Base-by-base conservation (phyloP, 35 echinoderm and acorn worm species). In the Nesometra sesokonis region DNA sequence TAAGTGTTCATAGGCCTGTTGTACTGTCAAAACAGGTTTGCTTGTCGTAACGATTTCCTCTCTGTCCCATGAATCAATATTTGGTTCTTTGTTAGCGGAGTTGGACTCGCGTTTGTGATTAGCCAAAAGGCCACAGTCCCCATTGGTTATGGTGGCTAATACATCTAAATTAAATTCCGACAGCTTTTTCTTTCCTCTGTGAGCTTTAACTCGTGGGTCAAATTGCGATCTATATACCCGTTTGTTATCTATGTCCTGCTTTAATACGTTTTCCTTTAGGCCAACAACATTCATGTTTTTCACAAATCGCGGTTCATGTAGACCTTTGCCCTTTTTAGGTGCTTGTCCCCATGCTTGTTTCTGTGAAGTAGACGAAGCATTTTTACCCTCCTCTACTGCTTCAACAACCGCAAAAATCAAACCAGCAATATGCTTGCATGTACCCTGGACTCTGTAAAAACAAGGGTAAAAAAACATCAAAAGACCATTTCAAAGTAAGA, bases 61-160 rank as follows among this genome's bases (percentile, higher is more conserved):
- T n/a, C n/a, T n/a, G n/a, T n/a, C n/a, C n/a, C n/a, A n/a, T n/a
- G n/a, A n/a, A n/a, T n/a, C n/a, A n/a, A n/a, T n/a, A n/a, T n/a
- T n/a, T n/a, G n/a, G n/a, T n/a, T n/a, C n/a, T n/a, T n/a, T n/a
- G n/a, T n/a, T n/a, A n/a, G n/a, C n/a, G n/a, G n/a, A n/a, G n/a
- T n/a, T n/a, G n/a, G n/a, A n/a, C n/a, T n/a, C n/a, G n/a, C n/a
- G n/a, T n/a, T n/a, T n/a, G n/a, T n/a, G n/a, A n/a, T n/a, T n/a
- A n/a, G n/a, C n/a, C n/a, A n/a, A n/a, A n/a, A n/a, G n/a, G n/a
- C n/a, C n/a, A n/a, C n/a, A n/a, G n/a, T n/a, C n/a, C n/a, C 90
- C 90, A 87, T 88, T 84, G 5, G 90, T 91, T 13, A 87, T 87
- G 5, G 77, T 35, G 9, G 90, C 85, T 0, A 87, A 84, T 77